Conservation (phyloP, 2,888 invertebrate species). For the Melipona beecheii region DNA sequence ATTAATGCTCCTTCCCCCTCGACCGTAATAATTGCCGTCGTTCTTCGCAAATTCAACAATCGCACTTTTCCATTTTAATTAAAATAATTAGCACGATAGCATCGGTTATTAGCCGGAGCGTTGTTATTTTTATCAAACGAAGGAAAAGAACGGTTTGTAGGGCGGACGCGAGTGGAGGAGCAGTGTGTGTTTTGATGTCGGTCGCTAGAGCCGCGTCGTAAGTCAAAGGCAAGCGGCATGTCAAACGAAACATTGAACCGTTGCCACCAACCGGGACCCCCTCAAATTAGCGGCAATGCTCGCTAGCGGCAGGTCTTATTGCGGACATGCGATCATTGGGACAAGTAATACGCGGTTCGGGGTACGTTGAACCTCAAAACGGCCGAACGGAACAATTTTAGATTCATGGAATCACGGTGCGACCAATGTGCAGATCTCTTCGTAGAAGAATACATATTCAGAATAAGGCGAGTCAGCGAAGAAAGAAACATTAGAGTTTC, state of each 20-base stretch:
- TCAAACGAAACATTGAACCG: slow-evolving; percentile 65
- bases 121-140: slow-evolving; percentile 35
- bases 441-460: not conserved
- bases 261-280: slow-evolving; percentile 58
- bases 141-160: not conserved
- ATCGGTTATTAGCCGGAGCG: slow-evolving; percentile 31
- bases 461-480: not conserved
- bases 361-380: slow-evolving; percentile 75
- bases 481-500: not conserved
- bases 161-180: not conserved
- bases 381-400: slow-evolving; percentile 14
- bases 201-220: slow-evolving; percentile 46
- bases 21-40: slow-evolving; percentile 19
- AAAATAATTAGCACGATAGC: slow-evolving; percentile 44
- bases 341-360: slow-evolving; percentile 68
- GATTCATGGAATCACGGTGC: slow-evolving; percentile 39
- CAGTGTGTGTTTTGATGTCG: slow-evolving; percentile 46
- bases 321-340: slow-evolving; percentile 62
- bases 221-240: slow-evolving; percentile 63
- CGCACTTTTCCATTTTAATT: slow-evolving; percentile 49
- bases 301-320: slow-evolving; percentile 65
- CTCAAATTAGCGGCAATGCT: slow-evolving; percentile 70
- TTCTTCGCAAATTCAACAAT: slow-evolving; percentile 26
- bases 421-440: not conserved
- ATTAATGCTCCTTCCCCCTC: slow-evolving; percentile 8